These are phyloP conservation scores for Plectropomus leopardus DNA, from an alignment of 2,113 vertebrate genomes.

Conservation along the genomic window DNA sequence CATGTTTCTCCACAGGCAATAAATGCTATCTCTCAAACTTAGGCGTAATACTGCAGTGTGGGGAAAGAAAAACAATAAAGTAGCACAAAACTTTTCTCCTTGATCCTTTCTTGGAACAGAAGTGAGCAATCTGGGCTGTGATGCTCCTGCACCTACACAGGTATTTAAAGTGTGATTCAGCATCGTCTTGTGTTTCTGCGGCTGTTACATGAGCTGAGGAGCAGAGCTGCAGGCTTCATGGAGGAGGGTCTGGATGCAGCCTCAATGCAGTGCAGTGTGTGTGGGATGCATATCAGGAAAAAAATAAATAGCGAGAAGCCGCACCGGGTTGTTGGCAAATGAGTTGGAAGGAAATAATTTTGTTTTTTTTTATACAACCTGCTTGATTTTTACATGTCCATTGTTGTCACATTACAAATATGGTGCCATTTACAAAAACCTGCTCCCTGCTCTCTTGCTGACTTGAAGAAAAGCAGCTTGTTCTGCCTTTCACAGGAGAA, in stretches of 20 bases:
- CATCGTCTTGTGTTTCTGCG: neutral
- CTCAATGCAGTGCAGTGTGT: neutral
- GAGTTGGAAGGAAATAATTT: neutral
- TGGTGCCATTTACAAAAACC: neutral
- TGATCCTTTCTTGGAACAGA: constrained; percentile 26
- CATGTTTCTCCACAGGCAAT: constrained; percentile 9
- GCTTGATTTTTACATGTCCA: neutral
- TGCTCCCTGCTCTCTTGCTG: neutral
- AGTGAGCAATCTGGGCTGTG: constrained; percentile 20
- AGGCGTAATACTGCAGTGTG: neutral
- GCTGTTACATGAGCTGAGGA: constrained; percentile 13
- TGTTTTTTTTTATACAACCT: neutral
- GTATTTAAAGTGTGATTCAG: constrained; percentile 24
- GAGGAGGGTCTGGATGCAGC: constrained; percentile 3
- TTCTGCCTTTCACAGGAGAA: neutral
- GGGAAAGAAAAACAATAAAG: neutral
- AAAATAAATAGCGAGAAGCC: neutral
- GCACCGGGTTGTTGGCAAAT: neutral
- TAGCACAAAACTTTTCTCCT: constrained; percentile 11
- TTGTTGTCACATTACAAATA: neutral
- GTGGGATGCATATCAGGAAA: constrained; percentile 14
- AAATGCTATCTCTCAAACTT: constrained; percentile 15
- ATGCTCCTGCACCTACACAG: constrained; percentile 36
- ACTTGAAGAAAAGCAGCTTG: neutral
- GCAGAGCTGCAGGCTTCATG: constrained; percentile 3